Percentiles rank a stretch among this genome's conserved stretches.
phyloP scores from a whole-genome alignment of 1,140 invertebrate genomes.

The Pseudomyrmex dendroicus region DNA sequence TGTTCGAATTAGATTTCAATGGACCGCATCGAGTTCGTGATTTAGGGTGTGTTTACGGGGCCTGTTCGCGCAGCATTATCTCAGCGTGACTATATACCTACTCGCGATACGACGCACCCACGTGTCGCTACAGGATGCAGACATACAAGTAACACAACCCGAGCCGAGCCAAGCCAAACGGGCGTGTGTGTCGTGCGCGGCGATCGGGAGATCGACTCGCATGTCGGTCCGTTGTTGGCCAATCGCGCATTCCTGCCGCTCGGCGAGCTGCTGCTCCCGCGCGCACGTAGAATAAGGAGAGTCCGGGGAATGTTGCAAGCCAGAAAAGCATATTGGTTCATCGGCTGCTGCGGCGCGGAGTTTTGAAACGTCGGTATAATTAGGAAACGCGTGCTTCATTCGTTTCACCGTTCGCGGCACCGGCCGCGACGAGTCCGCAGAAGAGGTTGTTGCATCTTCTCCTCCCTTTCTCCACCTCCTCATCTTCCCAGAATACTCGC shows the following conservation, averaged over 20 bases:
- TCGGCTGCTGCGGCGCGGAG: conserved; percentile 74
- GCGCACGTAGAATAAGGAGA: conserved; percentile 65
- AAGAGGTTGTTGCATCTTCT: background rate
- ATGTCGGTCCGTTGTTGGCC: conserved; percentile 77
- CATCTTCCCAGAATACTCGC: background rate
- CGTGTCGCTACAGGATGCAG: conserved; percentile 28
- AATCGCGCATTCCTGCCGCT: conserved; percentile 82
- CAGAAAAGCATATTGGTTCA: conserved; percentile 84
- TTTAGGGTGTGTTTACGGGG: conserved; percentile 73
- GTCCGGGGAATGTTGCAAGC: conserved; percentile 79
- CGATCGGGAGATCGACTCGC: conserved; percentile 54
- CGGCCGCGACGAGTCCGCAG: conserved; percentile 51
- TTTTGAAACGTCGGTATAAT: conserved; percentile 83
- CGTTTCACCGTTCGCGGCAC: conserved; percentile 62
- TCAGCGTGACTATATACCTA: conserved; percentile 34
- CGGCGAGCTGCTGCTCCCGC: conserved; percentile 70
- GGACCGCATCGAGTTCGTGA: conserved; percentile 9
- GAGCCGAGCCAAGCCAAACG: conserved; percentile 1
- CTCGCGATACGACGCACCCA: conserved; percentile 59
- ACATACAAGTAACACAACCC: background rate
- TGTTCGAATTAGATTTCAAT: background rate
- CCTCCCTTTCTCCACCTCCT: conserved; percentile 15
- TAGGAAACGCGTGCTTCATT: conserved; percentile 79
- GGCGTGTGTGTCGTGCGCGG: conserved; percentile 19
- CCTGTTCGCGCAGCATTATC: conserved; percentile 68